Conservation (phyloP, 2,113 vertebrate genomes). For the Aepyceros melampus region DNA sequence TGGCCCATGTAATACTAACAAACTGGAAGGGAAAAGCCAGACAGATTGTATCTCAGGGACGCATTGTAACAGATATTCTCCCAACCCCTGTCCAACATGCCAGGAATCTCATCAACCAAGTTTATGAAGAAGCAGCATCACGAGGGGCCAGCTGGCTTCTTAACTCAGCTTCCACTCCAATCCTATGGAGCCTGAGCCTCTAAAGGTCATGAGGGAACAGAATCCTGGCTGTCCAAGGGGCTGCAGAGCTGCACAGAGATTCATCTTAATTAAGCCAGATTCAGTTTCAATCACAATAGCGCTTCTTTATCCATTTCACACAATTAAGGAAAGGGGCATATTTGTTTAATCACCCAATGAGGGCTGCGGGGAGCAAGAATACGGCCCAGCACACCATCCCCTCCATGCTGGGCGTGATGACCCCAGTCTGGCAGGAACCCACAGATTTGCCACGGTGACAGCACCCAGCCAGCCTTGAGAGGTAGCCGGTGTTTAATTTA, state of each 20-base stretch:
- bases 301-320: neutral
- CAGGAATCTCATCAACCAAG: neutral
- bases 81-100: neutral
- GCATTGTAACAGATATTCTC: accelerated
- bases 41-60: accelerated
- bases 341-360: neutral
- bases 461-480: neutral
- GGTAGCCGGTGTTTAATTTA: accelerated
- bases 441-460: accelerated
- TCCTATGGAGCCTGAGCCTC: neutral
- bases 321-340: neutral
- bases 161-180: accelerated
- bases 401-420: accelerated
- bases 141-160: neutral
- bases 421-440: neutral
- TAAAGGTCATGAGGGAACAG: neutral
- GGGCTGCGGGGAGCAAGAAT: neutral
- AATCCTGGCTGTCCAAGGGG: accelerated
- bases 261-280: conserved; percentile 22
- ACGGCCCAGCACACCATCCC: accelerated
- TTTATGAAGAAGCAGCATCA: accelerated
- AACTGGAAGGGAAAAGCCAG: neutral
- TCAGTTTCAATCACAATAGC: neutral
- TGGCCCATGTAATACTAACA: neutral
- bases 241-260: neutral